A percentile compares a stretch with the other conserved stretches of the same genome.
Conservation (phyloP, 2,113 vertebrate species). For the Glaucidium brasilianum region DNA sequence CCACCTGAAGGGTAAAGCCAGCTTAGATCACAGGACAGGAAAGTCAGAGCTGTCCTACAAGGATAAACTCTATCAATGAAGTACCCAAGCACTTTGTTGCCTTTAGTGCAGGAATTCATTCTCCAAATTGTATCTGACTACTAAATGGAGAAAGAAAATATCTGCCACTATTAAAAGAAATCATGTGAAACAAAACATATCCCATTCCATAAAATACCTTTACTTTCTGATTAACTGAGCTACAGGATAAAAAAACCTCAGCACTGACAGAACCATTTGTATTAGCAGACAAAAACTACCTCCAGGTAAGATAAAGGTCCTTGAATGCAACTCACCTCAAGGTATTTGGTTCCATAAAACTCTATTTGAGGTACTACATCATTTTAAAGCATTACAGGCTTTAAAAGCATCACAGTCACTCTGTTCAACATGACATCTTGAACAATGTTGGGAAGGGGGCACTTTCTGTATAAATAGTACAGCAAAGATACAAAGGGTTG, state of each 20-base stretch:
- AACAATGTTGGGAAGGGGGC: neutral
- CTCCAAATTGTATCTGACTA: neutral
- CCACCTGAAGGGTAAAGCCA: neutral
- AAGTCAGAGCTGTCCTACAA: neutral
- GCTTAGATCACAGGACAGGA: neutral
- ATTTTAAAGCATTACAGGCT: neutral
- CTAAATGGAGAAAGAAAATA: neutral
- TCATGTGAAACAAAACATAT: neutral
- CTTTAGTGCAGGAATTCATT: neutral
- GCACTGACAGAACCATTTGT: neutral
- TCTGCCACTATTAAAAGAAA: neutral
- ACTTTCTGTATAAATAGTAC: neutral
- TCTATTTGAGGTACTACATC: neutral
- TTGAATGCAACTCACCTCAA: neutral
- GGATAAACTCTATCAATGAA: neutral
- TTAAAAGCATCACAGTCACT: neutral
- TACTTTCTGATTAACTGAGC: neutral
- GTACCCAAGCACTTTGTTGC: neutral
- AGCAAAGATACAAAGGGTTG: neutral
- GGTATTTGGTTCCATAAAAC: neutral
- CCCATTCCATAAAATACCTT: neutral
- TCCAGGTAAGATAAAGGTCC: neutral
- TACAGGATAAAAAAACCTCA: neutral
- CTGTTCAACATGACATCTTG: neutral
- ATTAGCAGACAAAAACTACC: neutral